A percentile compares a stretch with the other conserved stretches of the same genome.
Evolutionary conservation across 2,888 invertebrate genomes (phyloP).

Genomic region (Cosmopolites sordidus): DNA sequence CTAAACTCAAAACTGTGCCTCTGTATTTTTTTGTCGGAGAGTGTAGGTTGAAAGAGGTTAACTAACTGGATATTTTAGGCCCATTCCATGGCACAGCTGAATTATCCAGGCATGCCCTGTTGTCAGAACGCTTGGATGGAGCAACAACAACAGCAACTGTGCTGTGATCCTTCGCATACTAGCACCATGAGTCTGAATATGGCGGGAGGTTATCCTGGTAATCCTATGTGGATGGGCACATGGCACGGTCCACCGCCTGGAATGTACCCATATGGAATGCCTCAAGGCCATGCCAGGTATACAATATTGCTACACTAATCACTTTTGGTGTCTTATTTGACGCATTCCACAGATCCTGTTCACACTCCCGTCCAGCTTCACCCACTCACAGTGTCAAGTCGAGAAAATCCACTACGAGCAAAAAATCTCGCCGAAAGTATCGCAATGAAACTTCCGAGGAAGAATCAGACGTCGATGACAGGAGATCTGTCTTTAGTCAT

Average conservation of each 20-base stretch:
- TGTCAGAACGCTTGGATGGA: constrained; percentile 43
- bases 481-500: constrained; percentile 44
- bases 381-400: constrained; percentile 67
- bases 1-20: too few relatives aligned
- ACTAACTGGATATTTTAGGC: constrained; percentile 49
- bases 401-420: constrained; percentile 61
- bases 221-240: constrained; percentile 51
- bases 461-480: constrained; percentile 40
- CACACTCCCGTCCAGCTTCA: constrained; percentile 62
- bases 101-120: constrained; percentile 56
- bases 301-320: neutral
- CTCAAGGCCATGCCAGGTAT: constrained; percentile 19
- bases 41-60: too few relatives aligned
- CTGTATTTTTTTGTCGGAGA: too few relatives aligned
- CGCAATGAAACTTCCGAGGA: constrained; percentile 51
- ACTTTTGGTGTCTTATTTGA: too few relatives aligned
- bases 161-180: constrained; percentile 44
- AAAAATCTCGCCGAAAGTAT: constrained; percentile 51
- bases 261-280: constrained; percentile 39
- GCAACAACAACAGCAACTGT: constrained; percentile 41
- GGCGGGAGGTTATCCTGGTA: constrained; percentile 43
- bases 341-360: constrained; percentile 53
- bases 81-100: constrained; percentile 67
- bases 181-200: constrained; percentile 54
- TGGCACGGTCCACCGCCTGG: constrained; percentile 47